These are phyloP conservation scores for Diadema setosum DNA, from an alignment of 35 echinoderm and acorn worm species.

Conservation along the genomic window DNA sequence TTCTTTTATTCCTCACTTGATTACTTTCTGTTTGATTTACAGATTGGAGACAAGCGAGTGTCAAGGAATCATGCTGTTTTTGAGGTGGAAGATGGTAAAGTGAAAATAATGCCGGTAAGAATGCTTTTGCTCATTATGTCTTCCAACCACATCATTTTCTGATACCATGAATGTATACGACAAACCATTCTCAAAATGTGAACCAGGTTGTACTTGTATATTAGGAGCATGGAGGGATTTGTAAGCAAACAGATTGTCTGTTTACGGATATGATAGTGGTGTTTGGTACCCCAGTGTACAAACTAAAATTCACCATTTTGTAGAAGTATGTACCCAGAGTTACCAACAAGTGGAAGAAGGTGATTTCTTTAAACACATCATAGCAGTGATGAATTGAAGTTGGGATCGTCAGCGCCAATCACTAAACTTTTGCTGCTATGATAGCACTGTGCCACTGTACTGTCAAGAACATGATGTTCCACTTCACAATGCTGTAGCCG, in stretches of 20 bases:
- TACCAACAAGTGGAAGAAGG: no score
- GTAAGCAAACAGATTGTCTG: neutral
- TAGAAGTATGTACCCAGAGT: no score
- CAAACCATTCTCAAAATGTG: neutral
- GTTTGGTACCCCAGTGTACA: neutral
- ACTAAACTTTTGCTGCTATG: no score
- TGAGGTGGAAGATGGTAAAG: constrained; percentile 70
- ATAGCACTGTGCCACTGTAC: no score
- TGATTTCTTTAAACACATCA: no score
- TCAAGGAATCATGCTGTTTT: constrained; percentile 92
- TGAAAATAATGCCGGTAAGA: constrained; percentile 89
- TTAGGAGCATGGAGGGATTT: no score
- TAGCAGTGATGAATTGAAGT: no score
- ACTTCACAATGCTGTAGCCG: no score
- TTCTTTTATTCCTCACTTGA: neutral
- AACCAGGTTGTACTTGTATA: neutral
- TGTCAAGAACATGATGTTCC: no score
- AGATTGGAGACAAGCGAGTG: constrained; percentile 81
- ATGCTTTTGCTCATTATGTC: neutral
- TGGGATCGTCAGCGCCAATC: no score
- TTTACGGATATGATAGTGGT: neutral
- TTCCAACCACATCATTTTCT: neutral
- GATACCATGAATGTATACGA: neutral
- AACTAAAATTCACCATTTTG: no score
- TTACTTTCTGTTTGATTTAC: constrained; percentile 6